phyloP scores from a whole-genome alignment of 1,140 invertebrate genomes.

The Drosophila watanabei region DNA sequence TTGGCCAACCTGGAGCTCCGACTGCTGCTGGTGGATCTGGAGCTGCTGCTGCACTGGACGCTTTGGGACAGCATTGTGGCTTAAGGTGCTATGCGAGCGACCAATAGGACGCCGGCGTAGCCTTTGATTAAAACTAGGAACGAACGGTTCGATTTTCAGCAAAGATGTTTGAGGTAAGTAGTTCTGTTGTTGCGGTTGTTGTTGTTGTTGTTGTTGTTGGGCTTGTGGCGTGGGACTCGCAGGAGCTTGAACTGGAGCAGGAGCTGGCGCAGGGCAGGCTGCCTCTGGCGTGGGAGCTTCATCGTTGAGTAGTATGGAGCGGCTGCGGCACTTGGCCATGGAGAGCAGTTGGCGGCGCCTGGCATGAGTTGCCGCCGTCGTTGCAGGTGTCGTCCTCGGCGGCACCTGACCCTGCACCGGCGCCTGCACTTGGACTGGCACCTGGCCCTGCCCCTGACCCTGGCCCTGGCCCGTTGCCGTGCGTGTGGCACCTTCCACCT shows the following conservation, averaged over 20 bases:
- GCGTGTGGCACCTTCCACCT: slow-evolving; percentile 65
- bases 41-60: slow-evolving; percentile 34
- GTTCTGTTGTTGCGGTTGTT: slow-evolving; percentile 65
- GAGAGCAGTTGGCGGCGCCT: slow-evolving; percentile 68
- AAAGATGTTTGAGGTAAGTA: slow-evolving; percentile 86
- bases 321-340: slow-evolving; percentile 74
- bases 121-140: slow-evolving; percentile 86
- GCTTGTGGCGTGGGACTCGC: slow-evolving; percentile 32
- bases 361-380: slow-evolving; percentile 63
- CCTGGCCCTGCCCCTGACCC: slow-evolving; percentile 39
- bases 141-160: slow-evolving; percentile 88
- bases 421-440: slow-evolving; percentile 29
- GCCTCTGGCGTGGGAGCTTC: slow-evolving; percentile 40
- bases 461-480: slow-evolving; percentile 66
- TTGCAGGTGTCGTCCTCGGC: slow-evolving; percentile 36
- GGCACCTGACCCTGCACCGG: slow-evolving; percentile 33
- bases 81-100: slow-evolving; percentile 87
- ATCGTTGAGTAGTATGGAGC: slow-evolving; percentile 66
- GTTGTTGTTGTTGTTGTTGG: slow-evolving; percentile 22
- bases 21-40: slow-evolving; percentile 25
- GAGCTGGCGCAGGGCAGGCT: slow-evolving; percentile 21
- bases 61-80: slow-evolving; percentile 62
- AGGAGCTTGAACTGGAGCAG: slow-evolving; percentile 37
- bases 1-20: slow-evolving; percentile 53
- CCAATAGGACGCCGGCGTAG: slow-evolving; percentile 86